Percentiles rank a stretch among this genome's conserved stretches.
Conservation (phyloP, 2,888 invertebrate species). For the Apodemia duryi region DNA sequence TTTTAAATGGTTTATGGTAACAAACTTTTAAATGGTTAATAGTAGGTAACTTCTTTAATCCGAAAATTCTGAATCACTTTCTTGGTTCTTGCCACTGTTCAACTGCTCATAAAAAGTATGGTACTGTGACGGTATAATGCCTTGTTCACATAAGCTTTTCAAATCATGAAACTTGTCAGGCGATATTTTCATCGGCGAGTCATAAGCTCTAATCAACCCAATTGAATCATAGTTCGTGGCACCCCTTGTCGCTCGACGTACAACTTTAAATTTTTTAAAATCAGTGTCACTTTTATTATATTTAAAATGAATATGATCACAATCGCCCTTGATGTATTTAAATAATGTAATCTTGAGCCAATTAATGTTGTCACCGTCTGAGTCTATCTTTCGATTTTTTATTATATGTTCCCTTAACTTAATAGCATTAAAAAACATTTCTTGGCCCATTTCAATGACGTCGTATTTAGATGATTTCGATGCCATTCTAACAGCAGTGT, state of each 20-base stretch:
- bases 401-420: slow-evolving; percentile 4
- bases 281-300: slow-evolving; percentile 4
- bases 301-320: slow-evolving; percentile 2
- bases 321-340: slow-evolving; percentile 2
- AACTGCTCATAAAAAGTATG: slow-evolving; percentile 2
- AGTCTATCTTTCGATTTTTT: slow-evolving; percentile 2
- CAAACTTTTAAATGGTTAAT: not conserved
- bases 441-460: slow-evolving; percentile 2
- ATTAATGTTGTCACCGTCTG: slow-evolving; percentile 4
- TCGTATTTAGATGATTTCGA: slow-evolving; percentile 2
- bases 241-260: slow-evolving; percentile 2
- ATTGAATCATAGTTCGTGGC: slow-evolving; percentile 1
- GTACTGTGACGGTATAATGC: slow-evolving; percentile 2
- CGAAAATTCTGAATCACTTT: slow-evolving; percentile 1
- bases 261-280: not conserved
- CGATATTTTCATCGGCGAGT: slow-evolving; percentile 4
- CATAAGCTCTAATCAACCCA: slow-evolving; percentile 2
- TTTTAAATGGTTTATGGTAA: slow-evolving; percentile 2
- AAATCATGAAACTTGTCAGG: slow-evolving; percentile 2
- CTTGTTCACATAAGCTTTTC: slow-evolving; percentile 4
- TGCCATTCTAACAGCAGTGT: slow-evolving; percentile 2
- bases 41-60: not conserved
- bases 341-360: slow-evolving; percentile 4
- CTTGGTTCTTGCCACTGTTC: not conserved
- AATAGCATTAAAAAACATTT: slow-evolving; percentile 4